phyloP scores from a whole-genome alignment of 2,888 invertebrate genomes.

The Xestia c-nigrum region DNA sequence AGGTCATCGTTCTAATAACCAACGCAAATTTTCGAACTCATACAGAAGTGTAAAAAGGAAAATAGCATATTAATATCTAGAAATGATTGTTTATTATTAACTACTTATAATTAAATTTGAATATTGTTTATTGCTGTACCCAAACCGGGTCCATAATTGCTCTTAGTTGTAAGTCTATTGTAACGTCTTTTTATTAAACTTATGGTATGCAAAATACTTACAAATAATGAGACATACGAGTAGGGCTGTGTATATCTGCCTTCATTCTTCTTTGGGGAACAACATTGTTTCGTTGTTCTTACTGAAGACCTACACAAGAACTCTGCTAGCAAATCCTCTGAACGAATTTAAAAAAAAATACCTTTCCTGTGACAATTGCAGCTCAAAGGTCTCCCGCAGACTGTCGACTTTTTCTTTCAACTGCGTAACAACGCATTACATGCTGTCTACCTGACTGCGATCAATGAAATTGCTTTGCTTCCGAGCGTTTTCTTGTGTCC shows the following conservation, averaged over 20 bases:
- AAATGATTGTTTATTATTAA: no score
- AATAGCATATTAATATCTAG: no score
- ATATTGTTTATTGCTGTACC: no score
- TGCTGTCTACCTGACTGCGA: constrained; percentile 2
- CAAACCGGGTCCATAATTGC: no score
- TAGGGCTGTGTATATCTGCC: background rate
- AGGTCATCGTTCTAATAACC: no score
- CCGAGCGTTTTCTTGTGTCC: constrained; percentile 34
- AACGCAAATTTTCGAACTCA: background rate
- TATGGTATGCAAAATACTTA: background rate
- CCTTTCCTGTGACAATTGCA: background rate
- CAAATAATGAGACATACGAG: background rate
- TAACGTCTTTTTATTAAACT: no score
- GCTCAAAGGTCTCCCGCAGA: constrained; percentile 6
- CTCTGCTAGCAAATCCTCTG: background rate
- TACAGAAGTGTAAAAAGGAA: background rate
- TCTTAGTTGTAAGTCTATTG: no score
- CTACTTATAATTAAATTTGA: no score
- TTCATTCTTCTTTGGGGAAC: background rate
- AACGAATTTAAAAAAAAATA: background rate
- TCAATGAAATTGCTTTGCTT: constrained; percentile 48
- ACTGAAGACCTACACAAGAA: background rate
- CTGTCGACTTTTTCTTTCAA: constrained; percentile 24
- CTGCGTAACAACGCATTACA: constrained; percentile 20
- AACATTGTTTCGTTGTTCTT: background rate